These are phyloP conservation scores for Argentina silus DNA, from an alignment of 2,797 vertebrate genomes.

Conservation along the genomic window DNA sequence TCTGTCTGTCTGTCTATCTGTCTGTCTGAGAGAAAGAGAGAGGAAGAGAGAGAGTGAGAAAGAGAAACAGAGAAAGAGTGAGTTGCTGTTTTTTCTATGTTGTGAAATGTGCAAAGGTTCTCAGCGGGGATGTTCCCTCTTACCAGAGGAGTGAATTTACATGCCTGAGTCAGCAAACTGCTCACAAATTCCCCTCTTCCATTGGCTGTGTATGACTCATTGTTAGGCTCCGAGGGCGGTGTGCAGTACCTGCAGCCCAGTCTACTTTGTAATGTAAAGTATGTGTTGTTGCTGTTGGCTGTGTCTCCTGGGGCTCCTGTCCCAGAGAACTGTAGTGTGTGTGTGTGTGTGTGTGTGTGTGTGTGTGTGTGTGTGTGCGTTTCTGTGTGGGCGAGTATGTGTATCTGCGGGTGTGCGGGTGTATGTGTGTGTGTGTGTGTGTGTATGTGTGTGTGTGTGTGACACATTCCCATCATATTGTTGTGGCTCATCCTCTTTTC, in stretches of 20 bases:
- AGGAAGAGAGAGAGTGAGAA: not conserved
- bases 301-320: constrained; percentile 11
- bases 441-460: too few relatives aligned
- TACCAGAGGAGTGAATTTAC: constrained; percentile 27
- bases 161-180: constrained; percentile 52
- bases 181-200: constrained; percentile 36
- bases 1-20: not conserved
- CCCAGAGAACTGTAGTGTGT: not conserved
- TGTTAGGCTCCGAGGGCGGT: not conserved
- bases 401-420: constrained; percentile 16
- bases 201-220: constrained; percentile 54
- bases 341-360: not conserved
- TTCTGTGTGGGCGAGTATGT: constrained; percentile 1
- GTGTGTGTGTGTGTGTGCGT: not conserved
- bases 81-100: not conserved
- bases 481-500: too few relatives aligned
- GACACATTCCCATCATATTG: too few relatives aligned
- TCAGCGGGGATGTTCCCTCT: not conserved
- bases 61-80: too few relatives aligned
- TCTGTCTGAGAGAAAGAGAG: not conserved
- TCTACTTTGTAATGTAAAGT: not conserved
- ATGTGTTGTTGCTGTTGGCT: not conserved
- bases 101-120: constrained; percentile 17
- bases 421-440: constrained; percentile 9
- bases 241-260: constrained; percentile 19